phyloP scores from a whole-genome alignment of 2,113 vertebrate genomes.

The Tragulus kanchil region DNA sequence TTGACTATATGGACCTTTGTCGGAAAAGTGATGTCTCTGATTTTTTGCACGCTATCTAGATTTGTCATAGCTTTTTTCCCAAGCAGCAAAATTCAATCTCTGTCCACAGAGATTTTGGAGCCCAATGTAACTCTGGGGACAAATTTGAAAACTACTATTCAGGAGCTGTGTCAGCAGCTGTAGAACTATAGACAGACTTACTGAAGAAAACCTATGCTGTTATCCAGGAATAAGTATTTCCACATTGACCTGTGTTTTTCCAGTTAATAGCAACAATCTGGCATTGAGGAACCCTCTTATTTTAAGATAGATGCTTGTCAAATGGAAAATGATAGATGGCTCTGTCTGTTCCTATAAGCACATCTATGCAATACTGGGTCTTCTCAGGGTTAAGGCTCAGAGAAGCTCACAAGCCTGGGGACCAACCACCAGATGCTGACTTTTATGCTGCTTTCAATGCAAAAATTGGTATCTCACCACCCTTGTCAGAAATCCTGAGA shows the following conservation, averaged over 20 bases:
- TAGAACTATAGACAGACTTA: neutral
- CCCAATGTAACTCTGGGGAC: neutral
- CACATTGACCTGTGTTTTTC: neutral
- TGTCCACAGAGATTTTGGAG: neutral
- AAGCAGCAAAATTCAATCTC: neutral
- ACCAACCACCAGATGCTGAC: neutral
- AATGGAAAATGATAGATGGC: neutral
- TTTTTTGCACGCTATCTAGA: neutral
- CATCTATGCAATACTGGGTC: neutral
- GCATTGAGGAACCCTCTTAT: neutral
- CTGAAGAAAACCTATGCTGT: neutral
- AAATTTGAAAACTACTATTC: neutral
- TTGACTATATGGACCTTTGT: neutral
- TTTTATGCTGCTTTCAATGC: neutral
- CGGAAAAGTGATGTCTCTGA: neutral
- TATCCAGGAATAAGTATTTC: neutral
- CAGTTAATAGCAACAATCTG: neutral
- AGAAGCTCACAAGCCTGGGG: neutral
- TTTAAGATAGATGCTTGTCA: neutral
- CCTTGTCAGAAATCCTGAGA: neutral
- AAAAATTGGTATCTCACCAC: rapidly evolving
- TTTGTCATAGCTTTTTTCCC: neutral
- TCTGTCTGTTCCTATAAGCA: neutral
- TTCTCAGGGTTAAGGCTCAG: neutral
- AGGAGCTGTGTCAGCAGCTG: neutral